Evolutionary conservation across 2,113 vertebrate genomes (phyloP), one percentile per base, ranked within the genome.

Genomic region (Etheostoma spectabile): DNA sequence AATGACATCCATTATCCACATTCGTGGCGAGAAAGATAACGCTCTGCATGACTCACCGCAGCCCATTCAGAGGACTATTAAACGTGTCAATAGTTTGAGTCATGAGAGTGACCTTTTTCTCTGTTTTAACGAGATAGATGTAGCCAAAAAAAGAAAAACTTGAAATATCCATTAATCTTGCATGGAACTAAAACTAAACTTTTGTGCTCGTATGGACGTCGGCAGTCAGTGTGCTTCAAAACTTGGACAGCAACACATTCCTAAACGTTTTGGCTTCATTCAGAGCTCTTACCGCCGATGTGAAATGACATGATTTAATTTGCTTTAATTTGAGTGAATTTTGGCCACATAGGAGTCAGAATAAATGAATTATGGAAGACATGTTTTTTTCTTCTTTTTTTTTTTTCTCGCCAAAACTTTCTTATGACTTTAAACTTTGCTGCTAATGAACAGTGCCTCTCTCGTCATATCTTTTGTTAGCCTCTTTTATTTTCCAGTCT

Each of bases 71-170:
- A 70, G 24, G 72, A 74, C 49, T 57, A 69, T 86, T 83, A 81
- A 81, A 84, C 12, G 18, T 83, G 71, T 72, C 74, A 57, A 30
- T 3, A 51, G 56, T 62, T 65, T 82, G 85, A 86, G 79, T 88
- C 86, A 82, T 81, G 76, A 78, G 16, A 73, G 19, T 81, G 89
- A 87, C 86, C 86, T 90, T 91, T 91, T 85, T 70, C 52, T 52
- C 21, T 68, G 75, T 59, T 56, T 75, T 61, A 79, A 77, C 18
- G 15, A 84, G 76, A 83, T 63, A 16, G 59, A 69, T 57, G 55
- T 16, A 61, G 45, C 53, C 57, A 69, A 83, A 82, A 67, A 65
- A 48, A 84, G 68, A 52, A 42, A 42, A 48, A 49, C 56, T 73
- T 64, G 35, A 76, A 68, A 69, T 53, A 79, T 72, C 49, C 42